phyloP scores from a whole-genome alignment of 2,797 vertebrate genomes.

The Eulemur mongoz region DNA sequence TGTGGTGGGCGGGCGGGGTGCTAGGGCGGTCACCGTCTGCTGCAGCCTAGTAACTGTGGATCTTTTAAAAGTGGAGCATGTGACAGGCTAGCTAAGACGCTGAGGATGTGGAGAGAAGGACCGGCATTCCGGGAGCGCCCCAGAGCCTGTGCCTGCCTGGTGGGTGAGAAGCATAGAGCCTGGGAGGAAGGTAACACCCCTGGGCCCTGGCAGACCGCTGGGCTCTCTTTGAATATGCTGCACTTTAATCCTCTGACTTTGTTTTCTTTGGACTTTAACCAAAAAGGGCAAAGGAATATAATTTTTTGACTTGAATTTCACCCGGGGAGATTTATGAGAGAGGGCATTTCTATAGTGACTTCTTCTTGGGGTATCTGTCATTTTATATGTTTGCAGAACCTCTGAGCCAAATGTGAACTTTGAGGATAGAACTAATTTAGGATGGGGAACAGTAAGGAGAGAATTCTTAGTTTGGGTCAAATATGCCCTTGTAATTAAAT shows the following conservation, averaged over 20 bases:
- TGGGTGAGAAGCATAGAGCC: no score
- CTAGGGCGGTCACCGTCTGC: neutral
- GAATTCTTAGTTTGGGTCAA: neutral
- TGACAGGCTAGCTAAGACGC: neutral
- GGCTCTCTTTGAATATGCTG: neutral
- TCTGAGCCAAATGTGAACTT: neutral
- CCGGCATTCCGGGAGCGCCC: neutral
- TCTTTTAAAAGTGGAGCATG: neutral
- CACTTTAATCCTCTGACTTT: neutral
- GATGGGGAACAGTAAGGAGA: neutral
- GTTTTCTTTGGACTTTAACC: conserved; percentile 31
- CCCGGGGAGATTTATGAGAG: neutral
- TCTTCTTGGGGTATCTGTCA: neutral
- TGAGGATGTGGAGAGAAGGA: neutral
- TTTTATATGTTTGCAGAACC: neutral
- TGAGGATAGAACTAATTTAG: conserved; percentile 15
- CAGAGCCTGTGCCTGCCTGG: accelerated
- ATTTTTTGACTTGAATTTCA: neutral
- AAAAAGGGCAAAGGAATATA: neutral
- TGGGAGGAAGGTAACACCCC: no score
- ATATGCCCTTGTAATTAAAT: neutral
- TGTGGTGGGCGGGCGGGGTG: accelerated
- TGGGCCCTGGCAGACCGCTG: neutral
- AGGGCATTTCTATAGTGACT: neutral
- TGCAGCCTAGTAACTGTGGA: neutral